These are phyloP conservation scores for Dromiciops gliroides DNA, from an alignment of 2,113 vertebrate species.

Conservation along the genomic window DNA sequence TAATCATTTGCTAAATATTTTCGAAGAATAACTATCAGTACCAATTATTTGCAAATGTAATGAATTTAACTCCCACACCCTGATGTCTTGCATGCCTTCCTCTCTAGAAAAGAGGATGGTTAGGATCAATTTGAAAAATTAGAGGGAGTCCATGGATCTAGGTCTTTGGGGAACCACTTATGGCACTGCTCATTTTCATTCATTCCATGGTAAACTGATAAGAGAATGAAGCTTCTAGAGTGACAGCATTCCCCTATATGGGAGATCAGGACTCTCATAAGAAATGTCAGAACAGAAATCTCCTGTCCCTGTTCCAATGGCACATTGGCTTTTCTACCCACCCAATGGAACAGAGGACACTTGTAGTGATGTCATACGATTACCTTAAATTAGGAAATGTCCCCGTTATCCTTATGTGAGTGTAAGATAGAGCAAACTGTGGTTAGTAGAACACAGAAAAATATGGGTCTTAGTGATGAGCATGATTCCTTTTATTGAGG, in stretches of 20 bases:
- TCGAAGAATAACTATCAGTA: neutral
- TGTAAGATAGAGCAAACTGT: neutral
- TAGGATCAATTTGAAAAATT: neutral
- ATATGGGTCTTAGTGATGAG: neutral
- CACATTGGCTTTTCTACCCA: neutral
- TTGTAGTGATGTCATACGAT: neutral
- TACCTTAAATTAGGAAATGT: neutral
- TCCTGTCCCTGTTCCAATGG: neutral
- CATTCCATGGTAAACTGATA: neutral
- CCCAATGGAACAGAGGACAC: neutral
- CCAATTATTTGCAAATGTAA: constrained; percentile 8
- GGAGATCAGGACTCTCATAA: rapidly evolving
- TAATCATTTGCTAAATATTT: constrained; percentile 66
- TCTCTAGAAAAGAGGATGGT: neutral
- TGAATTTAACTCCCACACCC: neutral
- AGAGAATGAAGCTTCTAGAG: neutral
- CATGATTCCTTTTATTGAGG: neutral
- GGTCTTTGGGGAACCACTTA: rapidly evolving
- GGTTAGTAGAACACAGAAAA: neutral
- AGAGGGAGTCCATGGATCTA: neutral
- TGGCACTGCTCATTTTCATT: neutral
- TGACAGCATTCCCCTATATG: neutral
- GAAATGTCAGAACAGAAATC: neutral
- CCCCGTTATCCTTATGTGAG: neutral
- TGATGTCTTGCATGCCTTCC: neutral